phyloP scores from a whole-genome alignment of 1,140 invertebrate species.

The Centruroides sculpturatus region DNA sequence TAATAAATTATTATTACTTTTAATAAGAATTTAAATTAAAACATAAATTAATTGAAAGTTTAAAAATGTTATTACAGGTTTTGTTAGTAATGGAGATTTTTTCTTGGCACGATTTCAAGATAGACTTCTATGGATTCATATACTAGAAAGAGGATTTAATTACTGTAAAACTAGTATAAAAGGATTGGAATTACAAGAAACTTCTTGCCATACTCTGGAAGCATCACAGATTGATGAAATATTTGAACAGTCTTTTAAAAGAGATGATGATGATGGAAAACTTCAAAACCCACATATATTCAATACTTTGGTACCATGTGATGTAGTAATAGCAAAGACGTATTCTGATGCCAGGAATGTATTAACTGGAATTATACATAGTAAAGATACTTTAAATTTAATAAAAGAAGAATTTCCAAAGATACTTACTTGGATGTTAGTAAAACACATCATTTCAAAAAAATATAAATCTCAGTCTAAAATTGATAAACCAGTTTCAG shows the following conservation, averaged over 20 bases:
- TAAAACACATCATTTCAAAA: constrained; percentile 26
- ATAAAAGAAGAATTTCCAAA: constrained; percentile 29
- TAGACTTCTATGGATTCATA: constrained; percentile 30
- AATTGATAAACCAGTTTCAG: too few relatives aligned
- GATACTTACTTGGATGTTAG: constrained; percentile 31
- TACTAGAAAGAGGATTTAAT: constrained; percentile 31
- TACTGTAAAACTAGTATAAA: constrained; percentile 31
- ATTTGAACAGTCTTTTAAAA: constrained; percentile 31
- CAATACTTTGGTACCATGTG: constrained; percentile 26
- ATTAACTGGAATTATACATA: constrained; percentile 35
- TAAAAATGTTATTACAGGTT: constrained; percentile 18
- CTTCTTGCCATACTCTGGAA: constrained; percentile 38
- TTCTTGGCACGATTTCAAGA: constrained; percentile 35
- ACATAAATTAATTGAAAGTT: too few relatives aligned
- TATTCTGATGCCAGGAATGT: constrained; percentile 37
- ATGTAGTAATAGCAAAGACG: constrained; percentile 23
- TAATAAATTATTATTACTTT: too few relatives aligned
- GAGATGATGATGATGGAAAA: constrained; percentile 5
- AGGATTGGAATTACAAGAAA: constrained; percentile 38
- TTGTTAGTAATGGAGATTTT: constrained; percentile 29
- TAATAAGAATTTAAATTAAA: too few relatives aligned
- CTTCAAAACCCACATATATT: constrained; percentile 24
- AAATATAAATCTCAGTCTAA: too few relatives aligned
- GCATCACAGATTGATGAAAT: constrained; percentile 35
- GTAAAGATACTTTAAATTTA: constrained; percentile 27